phyloP scores from a whole-genome alignment of 2,113 vertebrate genomes.

The Dicerorhinus sumatrensis region DNA sequence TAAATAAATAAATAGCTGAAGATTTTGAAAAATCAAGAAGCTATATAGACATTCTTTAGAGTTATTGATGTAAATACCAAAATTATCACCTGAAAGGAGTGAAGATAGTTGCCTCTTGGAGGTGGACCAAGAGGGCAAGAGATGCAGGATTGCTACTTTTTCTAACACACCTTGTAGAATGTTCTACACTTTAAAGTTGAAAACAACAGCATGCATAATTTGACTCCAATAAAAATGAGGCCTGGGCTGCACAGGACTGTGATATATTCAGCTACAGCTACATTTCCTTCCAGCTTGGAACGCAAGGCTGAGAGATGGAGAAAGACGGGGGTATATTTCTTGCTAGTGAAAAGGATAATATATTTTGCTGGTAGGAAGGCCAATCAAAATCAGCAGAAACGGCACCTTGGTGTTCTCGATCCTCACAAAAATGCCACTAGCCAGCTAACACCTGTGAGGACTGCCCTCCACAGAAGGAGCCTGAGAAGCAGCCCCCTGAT shows the following conservation, averaged over 20 bases:
- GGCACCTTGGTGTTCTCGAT: not conserved
- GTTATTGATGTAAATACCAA: not conserved
- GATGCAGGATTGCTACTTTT: not conserved
- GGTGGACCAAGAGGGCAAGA: not conserved
- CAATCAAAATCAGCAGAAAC: not conserved
- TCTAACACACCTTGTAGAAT: not conserved
- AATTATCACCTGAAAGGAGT: not conserved
- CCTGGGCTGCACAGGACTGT: no score
- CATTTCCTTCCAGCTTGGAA: not conserved
- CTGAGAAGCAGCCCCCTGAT: not conserved
- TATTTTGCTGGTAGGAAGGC: not conserved
- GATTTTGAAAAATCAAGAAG: not conserved
- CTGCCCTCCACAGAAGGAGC: not conserved
- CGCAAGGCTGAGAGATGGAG: not conserved
- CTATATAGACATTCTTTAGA: not conserved
- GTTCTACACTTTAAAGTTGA: not conserved
- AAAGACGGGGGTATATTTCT: not conserved
- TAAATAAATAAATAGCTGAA: not conserved
- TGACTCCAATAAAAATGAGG: not conserved
- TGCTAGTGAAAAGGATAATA: not conserved
- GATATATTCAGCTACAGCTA: no score
- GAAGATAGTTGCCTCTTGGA: not conserved
- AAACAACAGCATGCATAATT: not conserved
- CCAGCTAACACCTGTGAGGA: not conserved
- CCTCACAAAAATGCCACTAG: not conserved